These are phyloP conservation scores for Amiota communis DNA, from an alignment of 2,888 invertebrate genomes.

Conservation along the genomic window DNA sequence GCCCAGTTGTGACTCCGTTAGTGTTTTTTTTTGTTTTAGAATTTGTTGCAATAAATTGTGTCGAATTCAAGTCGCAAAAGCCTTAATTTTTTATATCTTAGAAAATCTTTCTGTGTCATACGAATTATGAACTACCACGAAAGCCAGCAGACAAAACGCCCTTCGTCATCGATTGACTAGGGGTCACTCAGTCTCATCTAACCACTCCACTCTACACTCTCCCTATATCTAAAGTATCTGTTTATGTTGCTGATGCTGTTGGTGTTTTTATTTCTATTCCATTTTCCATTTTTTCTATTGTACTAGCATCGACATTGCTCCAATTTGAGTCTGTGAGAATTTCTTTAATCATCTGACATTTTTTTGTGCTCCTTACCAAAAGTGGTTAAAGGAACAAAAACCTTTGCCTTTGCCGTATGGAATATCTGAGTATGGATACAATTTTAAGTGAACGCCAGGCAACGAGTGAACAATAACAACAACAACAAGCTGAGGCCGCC, in stretches of 20 bases:
- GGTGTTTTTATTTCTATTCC: slow-evolving; percentile 7
- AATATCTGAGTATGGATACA: neutral
- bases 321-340: slow-evolving; percentile 14
- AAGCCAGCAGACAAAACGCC: neutral
- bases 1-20: neutral
- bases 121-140: slow-evolving; percentile 13
- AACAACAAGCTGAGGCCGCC: neutral
- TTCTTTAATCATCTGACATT: slow-evolving; percentile 10
- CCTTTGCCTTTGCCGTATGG: slow-evolving; percentile 1
- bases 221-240: neutral
- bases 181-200: no score
- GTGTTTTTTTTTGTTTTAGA: slow-evolving; percentile 14
- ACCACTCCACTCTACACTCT: no score
- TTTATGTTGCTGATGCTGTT: slow-evolving; percentile 1
- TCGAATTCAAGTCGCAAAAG: neutral
- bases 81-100: neutral
- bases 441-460: no score
- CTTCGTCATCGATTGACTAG: no score
- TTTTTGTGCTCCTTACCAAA: neutral
- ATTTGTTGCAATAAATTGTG: slow-evolving; percentile 23
- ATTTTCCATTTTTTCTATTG: neutral
- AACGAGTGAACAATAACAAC: no score
- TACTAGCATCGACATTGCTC: neutral
- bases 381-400: slow-evolving; percentile 10
- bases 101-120: slow-evolving; percentile 23